Conservation (phyloP, 2,888 invertebrate species). For the Blomia tropicalis region DNA sequence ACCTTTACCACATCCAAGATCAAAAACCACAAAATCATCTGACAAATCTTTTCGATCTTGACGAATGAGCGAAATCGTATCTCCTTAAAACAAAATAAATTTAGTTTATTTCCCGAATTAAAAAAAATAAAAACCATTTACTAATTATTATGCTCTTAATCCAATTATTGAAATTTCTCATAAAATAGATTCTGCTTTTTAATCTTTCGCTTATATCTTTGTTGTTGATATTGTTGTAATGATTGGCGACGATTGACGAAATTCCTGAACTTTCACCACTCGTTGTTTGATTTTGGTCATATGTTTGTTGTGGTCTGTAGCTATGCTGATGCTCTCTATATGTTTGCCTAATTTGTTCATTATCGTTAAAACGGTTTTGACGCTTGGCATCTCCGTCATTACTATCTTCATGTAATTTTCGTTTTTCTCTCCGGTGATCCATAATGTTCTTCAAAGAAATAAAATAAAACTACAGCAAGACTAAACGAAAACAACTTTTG, state of each 20-base stretch:
- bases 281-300: background rate
- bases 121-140: constrained; percentile 38
- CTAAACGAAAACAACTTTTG: too few relatives aligned
- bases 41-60: background rate
- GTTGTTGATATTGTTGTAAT: constrained; percentile 79
- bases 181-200: constrained; percentile 73
- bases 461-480: too few relatives aligned
- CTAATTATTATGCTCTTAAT: constrained; percentile 87
- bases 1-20: constrained; percentile 96
- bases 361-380: background rate
- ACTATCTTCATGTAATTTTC: background rate
- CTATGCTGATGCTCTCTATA: background rate
- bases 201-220: constrained; percentile 60
- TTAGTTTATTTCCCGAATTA: background rate
- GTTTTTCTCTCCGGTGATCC: background rate
- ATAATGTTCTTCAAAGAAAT: too few relatives aligned
- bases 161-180: constrained; percentile 98
- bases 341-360: background rate
- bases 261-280: background rate
- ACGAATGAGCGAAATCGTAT: background rate
- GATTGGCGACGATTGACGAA: constrained; percentile 46
- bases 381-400: background rate
- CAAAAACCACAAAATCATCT: constrained; percentile 47
- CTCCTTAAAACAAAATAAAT: background rate
- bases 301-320: too few relatives aligned